Percentiles rank a stretch among this genome's conserved stretches.
These are phyloP conservation scores for Dermatemys mawii DNA, from an alignment of 2,113 vertebrate genomes.

Conservation along the genomic window DNA sequence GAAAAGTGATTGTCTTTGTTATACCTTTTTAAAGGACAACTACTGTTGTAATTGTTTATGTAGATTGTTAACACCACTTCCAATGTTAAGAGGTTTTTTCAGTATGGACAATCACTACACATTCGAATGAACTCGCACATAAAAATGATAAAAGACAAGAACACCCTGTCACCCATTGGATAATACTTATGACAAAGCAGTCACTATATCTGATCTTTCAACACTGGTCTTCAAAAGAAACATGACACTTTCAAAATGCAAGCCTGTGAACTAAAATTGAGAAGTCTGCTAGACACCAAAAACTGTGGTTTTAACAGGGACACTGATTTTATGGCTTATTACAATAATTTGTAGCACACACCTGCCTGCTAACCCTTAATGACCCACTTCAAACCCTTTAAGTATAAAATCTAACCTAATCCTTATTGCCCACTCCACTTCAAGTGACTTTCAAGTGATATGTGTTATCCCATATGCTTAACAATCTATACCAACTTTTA, in stretches of 20 bases:
- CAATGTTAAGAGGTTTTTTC: conserved; percentile 11
- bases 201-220: not conserved
- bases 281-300: not conserved
- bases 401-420: not conserved
- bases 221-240: not conserved
- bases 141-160: too few species aligned
- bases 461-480: not conserved
- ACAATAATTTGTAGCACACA: not conserved
- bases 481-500: not conserved
- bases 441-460: not conserved
- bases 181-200: not conserved
- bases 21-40: not conserved
- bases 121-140: too few species aligned
- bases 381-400: not conserved
- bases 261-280: not conserved
- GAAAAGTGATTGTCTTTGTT: not conserved
- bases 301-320: not conserved
- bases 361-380: not conserved
- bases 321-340: not conserved
- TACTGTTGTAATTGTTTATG: not conserved
- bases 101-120: not conserved
- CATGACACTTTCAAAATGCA: not conserved
- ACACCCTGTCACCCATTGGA: not conserved
- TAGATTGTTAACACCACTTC: not conserved
- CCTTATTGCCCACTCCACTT: not conserved